Conservation (phyloP, 2,888 invertebrate genomes). For the Oscheius sp. region DNA sequence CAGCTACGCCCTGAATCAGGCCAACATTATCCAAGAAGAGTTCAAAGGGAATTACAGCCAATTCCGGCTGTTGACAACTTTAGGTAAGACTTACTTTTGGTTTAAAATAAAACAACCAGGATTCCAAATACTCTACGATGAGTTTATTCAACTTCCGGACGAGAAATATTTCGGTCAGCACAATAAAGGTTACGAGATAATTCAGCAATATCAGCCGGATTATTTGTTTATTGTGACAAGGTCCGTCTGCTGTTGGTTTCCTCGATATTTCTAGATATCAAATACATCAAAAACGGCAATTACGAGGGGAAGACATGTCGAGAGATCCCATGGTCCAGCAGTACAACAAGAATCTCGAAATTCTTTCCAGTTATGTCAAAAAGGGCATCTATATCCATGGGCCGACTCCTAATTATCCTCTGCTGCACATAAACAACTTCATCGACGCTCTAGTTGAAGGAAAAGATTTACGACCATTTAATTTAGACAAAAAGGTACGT, state of each 20-base stretch:
- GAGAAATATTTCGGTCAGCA: neutral
- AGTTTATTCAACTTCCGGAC: neutral
- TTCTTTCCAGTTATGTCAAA: neutral
- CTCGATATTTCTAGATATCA: conserved; percentile 11
- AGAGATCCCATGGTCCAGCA: conserved; percentile 8
- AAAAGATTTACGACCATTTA: neutral
- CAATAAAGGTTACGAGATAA: neutral
- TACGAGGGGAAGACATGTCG: conserved; percentile 1
- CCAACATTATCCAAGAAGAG: conserved; percentile 11
- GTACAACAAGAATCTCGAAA: conserved; percentile 11
- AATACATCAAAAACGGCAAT: neutral
- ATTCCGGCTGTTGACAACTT: neutral
- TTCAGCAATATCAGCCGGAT: conserved; percentile 7
- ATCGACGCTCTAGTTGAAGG: conserved; percentile 18
- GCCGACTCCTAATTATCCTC: neutral
- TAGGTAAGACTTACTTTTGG: neutral
- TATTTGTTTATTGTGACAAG: conserved; percentile 21
- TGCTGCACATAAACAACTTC: neutral
- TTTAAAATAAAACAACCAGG: neutral
- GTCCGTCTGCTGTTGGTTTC: neutral
- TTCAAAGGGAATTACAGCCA: conserved; percentile 13
- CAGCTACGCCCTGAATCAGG: conserved; percentile 23
- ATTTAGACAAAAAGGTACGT: conserved; percentile 14
- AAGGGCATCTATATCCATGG: conserved; percentile 18
- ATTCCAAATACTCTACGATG: conserved; percentile 19